These are phyloP conservation scores for Drosophila pseudoobscura DNA, from an alignment of 1,140 invertebrate species.

Conservation along the genomic window DNA sequence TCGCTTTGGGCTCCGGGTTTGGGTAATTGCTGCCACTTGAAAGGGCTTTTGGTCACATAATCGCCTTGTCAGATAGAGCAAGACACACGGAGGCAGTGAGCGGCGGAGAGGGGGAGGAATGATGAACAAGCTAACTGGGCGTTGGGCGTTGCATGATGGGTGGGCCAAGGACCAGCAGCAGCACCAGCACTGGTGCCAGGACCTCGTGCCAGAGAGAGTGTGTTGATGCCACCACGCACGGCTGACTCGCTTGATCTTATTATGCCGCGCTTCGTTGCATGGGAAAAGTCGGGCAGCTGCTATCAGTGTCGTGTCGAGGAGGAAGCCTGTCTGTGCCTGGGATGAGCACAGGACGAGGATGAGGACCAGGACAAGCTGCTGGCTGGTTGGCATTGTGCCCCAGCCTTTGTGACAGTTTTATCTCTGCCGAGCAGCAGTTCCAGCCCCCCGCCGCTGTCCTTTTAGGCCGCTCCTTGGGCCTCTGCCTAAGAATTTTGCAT, in stretches of 20 bases:
- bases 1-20: constrained; percentile 37
- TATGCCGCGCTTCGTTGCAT: constrained; percentile 74
- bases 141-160: constrained; percentile 22
- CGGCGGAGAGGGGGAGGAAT: not conserved
- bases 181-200: not conserved
- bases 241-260: constrained; percentile 78
- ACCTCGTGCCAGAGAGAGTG: constrained; percentile 21
- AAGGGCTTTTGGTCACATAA: constrained; percentile 62
- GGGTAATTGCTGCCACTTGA: constrained; percentile 76
- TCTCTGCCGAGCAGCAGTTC: constrained; percentile 68
- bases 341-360: constrained; percentile 5
- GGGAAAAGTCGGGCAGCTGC: constrained; percentile 68
- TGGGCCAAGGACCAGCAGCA: constrained; percentile 26
- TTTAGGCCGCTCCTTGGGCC: not conserved
- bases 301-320: constrained; percentile 5
- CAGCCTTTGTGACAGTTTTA: constrained; percentile 72
- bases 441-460: constrained; percentile 11
- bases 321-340: not conserved
- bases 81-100: constrained; percentile 26
- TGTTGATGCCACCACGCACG: constrained; percentile 64
- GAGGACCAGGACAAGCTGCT: too few species aligned
- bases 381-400: constrained; percentile 18
- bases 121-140: constrained; percentile 47
- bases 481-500: constrained; percentile 40
- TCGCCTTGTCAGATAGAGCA: constrained; percentile 57